Percentiles rank a stretch among this genome's conserved stretches.
phyloP scores from a whole-genome alignment of 1,140 invertebrate genomes.

The Psilanteris sp. region DNA sequence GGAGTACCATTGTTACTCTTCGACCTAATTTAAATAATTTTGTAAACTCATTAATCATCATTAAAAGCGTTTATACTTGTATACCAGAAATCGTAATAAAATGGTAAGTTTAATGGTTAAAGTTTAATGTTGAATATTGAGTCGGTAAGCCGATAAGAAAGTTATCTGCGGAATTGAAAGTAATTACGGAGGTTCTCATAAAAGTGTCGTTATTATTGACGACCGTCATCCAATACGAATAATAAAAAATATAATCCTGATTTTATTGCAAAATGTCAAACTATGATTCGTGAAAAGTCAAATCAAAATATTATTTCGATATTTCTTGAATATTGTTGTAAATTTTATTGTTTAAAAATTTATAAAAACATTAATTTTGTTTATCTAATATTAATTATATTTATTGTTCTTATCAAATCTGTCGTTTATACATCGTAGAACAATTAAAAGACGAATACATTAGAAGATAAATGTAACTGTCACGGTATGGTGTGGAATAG shows the following conservation, averaged over 20 bases:
- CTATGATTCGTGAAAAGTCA: no score
- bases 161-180: conserved; percentile 15
- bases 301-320: no score
- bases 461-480: conserved; percentile 13
- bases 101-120: neutral
- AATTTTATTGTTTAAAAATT: no score
- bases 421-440: no score
- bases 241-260: no score
- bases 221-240: neutral
- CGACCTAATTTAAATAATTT: neutral
- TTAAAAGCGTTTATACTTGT: neutral
- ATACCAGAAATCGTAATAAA: conserved; percentile 2
- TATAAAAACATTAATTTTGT: no score
- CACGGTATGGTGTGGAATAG: conserved; percentile 58
- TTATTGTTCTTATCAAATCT: no score
- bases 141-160: conserved; percentile 34
- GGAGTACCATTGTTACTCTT: neutral
- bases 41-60: conserved; percentile 7
- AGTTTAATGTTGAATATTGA: neutral
- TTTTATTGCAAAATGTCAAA: no score
- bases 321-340: no score
- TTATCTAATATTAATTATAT: no score
- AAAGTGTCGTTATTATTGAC: conserved; percentile 5
- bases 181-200: neutral
- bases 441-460: no score